Conservation (phyloP, 2,113 vertebrate genomes). For the Indicator indicator region DNA sequence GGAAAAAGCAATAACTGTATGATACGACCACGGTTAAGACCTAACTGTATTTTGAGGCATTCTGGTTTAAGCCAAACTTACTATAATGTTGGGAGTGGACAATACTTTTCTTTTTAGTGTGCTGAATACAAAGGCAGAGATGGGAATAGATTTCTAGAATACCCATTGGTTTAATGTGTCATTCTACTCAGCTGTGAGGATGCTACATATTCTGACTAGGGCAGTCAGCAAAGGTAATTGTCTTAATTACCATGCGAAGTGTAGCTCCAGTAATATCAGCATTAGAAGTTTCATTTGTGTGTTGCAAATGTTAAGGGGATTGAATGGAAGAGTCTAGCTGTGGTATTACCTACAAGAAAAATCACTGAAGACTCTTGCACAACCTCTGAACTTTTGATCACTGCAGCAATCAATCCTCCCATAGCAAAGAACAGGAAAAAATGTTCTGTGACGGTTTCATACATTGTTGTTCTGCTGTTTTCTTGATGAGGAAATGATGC, state of each 20-base stretch:
- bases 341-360: not conserved
- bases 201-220: not conserved
- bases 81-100: not conserved
- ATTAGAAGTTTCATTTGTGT: not conserved
- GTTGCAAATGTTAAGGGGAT: not conserved
- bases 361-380: not conserved
- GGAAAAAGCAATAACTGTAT: not conserved
- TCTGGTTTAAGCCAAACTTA: not conserved
- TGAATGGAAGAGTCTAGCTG: not conserved
- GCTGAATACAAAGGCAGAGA: not conserved
- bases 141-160: not conserved
- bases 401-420: not conserved
- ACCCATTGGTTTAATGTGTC: not conserved
- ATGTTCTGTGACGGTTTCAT: not conserved
- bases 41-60: not conserved
- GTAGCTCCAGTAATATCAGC: not conserved
- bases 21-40: not conserved
- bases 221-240: not conserved
- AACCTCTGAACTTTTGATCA: not conserved
- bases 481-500: not conserved
- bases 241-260: not conserved
- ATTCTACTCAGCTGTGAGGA: not conserved
- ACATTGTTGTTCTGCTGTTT: not conserved
- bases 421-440: not conserved
- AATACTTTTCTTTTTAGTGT: not conserved